A percentile compares a stretch with the other conserved stretches of the same genome.
These are phyloP conservation scores for Scartelaos histophorus DNA, from an alignment of 2,113 vertebrate genomes.

Conservation along the genomic window DNA sequence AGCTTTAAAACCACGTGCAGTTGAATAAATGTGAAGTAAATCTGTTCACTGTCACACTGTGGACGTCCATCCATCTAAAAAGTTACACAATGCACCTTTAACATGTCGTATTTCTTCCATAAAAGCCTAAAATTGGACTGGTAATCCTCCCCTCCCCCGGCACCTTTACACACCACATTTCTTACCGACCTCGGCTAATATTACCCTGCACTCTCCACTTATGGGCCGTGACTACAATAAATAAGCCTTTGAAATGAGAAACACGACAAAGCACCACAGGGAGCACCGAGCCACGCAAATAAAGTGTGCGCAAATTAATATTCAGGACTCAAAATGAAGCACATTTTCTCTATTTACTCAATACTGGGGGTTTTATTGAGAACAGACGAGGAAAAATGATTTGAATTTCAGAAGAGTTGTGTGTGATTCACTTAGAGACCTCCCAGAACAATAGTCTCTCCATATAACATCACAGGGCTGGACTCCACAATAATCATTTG, in stretches of 20 bases:
- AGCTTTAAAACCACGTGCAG: no score
- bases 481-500: slow-evolving; percentile 31
- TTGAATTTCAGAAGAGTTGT: neutral
- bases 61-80: no score
- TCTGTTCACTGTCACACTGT: no score
- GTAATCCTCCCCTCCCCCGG: neutral
- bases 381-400: slow-evolving; percentile 27
- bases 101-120: no score
- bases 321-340: slow-evolving; percentile 15
- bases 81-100: no score
- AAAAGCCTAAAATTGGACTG: no score
- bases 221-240: neutral
- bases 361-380: slow-evolving; percentile 22
- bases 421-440: slow-evolving; percentile 57
- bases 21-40: no score
- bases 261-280: neutral
- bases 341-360: slow-evolving; percentile 9
- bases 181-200: neutral
- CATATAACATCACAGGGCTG: slow-evolving; percentile 27
- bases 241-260: neutral
- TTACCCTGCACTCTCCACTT: neutral
- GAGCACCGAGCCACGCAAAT: neutral
- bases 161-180: neutral
- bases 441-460: slow-evolving; percentile 55
- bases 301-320: neutral